phyloP scores from a whole-genome alignment of 2,113 vertebrate genomes.

The Pseudopipra pipra region DNA sequence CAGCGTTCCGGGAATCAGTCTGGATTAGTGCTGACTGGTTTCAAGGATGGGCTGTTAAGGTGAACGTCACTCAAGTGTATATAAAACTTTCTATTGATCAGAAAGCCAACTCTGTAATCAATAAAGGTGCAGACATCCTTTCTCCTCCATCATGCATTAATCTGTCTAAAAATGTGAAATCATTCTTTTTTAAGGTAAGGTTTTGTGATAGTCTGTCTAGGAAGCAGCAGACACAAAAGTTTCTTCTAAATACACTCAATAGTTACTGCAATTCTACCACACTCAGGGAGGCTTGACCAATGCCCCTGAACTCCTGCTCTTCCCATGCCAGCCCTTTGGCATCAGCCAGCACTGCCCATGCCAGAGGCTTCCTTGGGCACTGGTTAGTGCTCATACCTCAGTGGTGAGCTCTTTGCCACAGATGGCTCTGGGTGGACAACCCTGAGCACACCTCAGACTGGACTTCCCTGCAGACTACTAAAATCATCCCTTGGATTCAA shows the following conservation, averaged over 20 bases:
- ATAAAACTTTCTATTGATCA: not conserved
- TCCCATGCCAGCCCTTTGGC: not conserved
- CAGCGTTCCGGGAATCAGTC: not conserved
- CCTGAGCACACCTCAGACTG: not conserved
- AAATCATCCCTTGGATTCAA: not conserved
- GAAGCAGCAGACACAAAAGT: not conserved
- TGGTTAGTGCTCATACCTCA: not conserved
- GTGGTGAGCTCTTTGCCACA: not conserved
- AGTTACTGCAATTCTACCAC: not conserved
- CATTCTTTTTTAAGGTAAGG: not conserved
- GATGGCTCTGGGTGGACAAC: not conserved
- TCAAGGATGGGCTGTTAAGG: not conserved
- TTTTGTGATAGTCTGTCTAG: not conserved
- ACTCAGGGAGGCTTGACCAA: rapidly evolving
- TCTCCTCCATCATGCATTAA: not conserved
- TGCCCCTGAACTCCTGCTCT: not conserved
- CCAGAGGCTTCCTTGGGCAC: not conserved
- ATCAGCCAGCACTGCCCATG: not conserved
- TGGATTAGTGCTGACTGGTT: not conserved
- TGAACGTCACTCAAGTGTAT: not conserved
- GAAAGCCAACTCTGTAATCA: not conserved
- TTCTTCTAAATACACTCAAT: not conserved
- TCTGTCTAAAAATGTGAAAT: not conserved
- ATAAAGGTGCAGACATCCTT: not conserved
- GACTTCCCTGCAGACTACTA: not conserved